Base-by-base conservation (phyloP, 2,113 vertebrate genomes). In the Scatophagus argus region DNA sequence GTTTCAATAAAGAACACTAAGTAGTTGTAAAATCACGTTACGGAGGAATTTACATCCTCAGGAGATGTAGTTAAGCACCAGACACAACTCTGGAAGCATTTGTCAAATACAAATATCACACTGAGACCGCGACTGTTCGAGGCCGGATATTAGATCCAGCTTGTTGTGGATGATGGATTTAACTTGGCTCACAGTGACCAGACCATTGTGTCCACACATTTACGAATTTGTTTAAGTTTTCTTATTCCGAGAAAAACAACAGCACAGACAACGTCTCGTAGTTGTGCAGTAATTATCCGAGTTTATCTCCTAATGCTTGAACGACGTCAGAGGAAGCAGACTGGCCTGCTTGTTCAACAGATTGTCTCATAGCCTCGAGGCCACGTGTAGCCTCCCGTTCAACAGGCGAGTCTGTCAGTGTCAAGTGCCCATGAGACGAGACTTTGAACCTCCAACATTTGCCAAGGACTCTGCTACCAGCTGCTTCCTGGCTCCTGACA, bases 151-250 rank as follows among this genome's bases (percentile, higher is more conserved):
- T 82, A 66, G 58, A 56, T 65, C 41, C 1, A n/a, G 38, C 67
- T 69, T 14, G 70, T 84, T 79, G 52, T 49, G 59, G 66, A 73
- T 73, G 69, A 88, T 76, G 36, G 51, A 72, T 66, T 75, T 36
- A 25, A 44, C 49, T 61, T 56, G 0, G 39, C 70, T 58, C 29
- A 2, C 32, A n/a, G 8, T 61, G 76, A 75, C 47, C 51, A 16
- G 64, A 66, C 46, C 68, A 27, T 52, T 60, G 46, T 51, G n/a
- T 49, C 46, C 62, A 29, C 59, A 63, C 55, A 39, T 51, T 64
- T 31, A 2, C 8, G 43, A 69, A 16, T 83, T 66, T 65, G 19
- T 74, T 84, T 55, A 46, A 31, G 23, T 80, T 69, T 61, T 77
- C 8, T 43, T n/a, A 29, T 79, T 69, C 73, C 0, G 21, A 64